These are phyloP conservation scores for Lipotes vexillifer DNA, from an alignment of 2,113 vertebrate species.

Conservation along the genomic window DNA sequence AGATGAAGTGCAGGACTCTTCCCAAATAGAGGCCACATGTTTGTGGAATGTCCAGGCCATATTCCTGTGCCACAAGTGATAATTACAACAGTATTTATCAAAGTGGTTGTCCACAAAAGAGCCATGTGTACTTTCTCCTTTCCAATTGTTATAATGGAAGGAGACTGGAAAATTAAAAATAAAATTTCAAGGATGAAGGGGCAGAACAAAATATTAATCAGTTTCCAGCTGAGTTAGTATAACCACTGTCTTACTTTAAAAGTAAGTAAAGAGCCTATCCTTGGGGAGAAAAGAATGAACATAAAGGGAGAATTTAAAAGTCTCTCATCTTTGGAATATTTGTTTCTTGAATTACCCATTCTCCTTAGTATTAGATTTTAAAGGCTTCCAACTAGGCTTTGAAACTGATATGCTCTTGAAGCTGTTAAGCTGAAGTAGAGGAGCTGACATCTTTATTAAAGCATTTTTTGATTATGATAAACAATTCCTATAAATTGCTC, in stretches of 20 bases:
- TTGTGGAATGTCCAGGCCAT: neutral
- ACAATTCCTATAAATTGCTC: neutral
- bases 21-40: slow-evolving; percentile 56
- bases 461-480: slow-evolving; percentile 14
- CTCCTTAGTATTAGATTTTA: slow-evolving; percentile 46
- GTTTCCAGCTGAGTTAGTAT: slow-evolving; percentile 39
- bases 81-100: slow-evolving; percentile 32
- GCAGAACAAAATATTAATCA: slow-evolving; percentile 56
- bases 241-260: slow-evolving; percentile 59
- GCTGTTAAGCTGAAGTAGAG: neutral
- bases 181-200: slow-evolving; percentile 55
- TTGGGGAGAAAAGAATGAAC: slow-evolving; percentile 25
- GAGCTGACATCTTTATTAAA: slow-evolving; percentile 15
- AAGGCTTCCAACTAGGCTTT: slow-evolving; percentile 50
- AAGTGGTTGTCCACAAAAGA: slow-evolving; percentile 23
- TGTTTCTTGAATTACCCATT: slow-evolving; percentile 56
- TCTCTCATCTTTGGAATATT: slow-evolving; percentile 44
- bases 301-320: slow-evolving; percentile 35
- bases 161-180: slow-evolving; percentile 64
- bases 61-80: slow-evolving; percentile 6
- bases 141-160: slow-evolving; percentile 42
- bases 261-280: slow-evolving; percentile 22
- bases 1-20: slow-evolving; percentile 37
- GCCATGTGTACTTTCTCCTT: slow-evolving; percentile 50
- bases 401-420: slow-evolving; percentile 58